Evolutionary conservation across 2,888 invertebrate species (phyloP), one percentile per base, ranked within the genome.

Genomic region (Kuschelorhynchus macadamiae): DNA sequence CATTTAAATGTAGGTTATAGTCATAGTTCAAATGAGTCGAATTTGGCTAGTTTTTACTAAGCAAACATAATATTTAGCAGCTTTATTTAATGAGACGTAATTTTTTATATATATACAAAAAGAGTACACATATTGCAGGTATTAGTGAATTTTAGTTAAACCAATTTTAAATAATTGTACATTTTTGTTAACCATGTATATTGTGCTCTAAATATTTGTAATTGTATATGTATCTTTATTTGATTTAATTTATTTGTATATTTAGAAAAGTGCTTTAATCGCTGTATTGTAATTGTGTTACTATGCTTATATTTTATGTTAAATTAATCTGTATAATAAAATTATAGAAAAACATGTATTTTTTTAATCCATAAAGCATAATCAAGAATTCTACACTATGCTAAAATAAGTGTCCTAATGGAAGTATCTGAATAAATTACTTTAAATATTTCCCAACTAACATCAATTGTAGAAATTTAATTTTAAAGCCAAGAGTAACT

Each of bases 181-280:
- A 60, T 65, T 65, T 60, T 57, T 65, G 56, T 65, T 65, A 42
- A 65, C 25, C 49, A 33, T 60, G 56, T 47, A 49, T 49, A 60
- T 60, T 33, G 20, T 46, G 42, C 32, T 46, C 32, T 46, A 18
- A 39, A 30, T 63, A 63, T 12, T n/a, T 47, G 25, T 49, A 36
- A 21, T 60, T 60, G 42, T 63, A 55, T 44, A 55, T 32, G n/a
- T n/a, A n/a, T n/a, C n/a, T 39, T 71, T 70, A 70, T 70, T 71
- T 72, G 72, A 71, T 73, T 53, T 65, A 72, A 75, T 76, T 77
- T 74, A 76, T 74, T 76, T 76, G 74, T 77, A 75, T 63, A 75
- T 71, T 74, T 73, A 68, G 61, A 50, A 17, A 53, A 53, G 66
- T 52, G 66, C 64, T 62, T 72, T 71, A n/a, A 25, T 49, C 25